Percentiles rank a stretch among this genome's conserved stretches.
These are phyloP conservation scores for Strigamia transsilvanica DNA, from an alignment of 2,888 invertebrate genomes.

Conservation along the genomic window DNA sequence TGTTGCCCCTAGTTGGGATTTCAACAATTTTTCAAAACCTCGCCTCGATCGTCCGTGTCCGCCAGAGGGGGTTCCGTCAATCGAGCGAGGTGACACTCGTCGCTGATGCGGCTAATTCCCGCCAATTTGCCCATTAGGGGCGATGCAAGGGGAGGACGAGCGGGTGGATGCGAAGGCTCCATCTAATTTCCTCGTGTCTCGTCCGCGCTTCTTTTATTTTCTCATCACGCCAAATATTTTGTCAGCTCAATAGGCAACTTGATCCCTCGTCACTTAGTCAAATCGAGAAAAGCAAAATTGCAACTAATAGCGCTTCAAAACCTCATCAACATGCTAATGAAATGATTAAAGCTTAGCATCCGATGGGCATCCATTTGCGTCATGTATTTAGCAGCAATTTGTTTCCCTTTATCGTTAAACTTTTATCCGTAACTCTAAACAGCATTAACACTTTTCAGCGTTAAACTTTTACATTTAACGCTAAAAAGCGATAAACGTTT, in stretches of 20 bases:
- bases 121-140: conserved; percentile 52
- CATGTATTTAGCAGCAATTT: conserved; percentile 12
- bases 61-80: conserved; percentile 48
- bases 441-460: no score
- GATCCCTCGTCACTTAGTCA: conserved; percentile 49
- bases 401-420: no score
- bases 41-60: conserved; percentile 35
- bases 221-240: conserved; percentile 49
- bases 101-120: conserved; percentile 52
- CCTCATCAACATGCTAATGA: conserved; percentile 46
- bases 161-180: not conserved
- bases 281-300: conserved; percentile 48
- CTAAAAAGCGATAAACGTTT: no score
- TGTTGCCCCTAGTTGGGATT: conserved; percentile 16
- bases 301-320: conserved; percentile 41
- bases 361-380: conserved; percentile 27
- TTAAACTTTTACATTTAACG: no score
- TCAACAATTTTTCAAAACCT: conserved; percentile 36
- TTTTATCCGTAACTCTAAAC: no score
- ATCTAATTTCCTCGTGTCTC: conserved; percentile 45
- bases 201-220: conserved; percentile 36
- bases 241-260: conserved; percentile 46
- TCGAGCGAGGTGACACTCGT: conserved; percentile 51
- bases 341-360: conserved; percentile 35
- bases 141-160: conserved; percentile 2